Percentiles rank a stretch among this genome's conserved stretches.
Conservation (phyloP, 1,140 invertebrate species). For the Sycobia sp. region DNA sequence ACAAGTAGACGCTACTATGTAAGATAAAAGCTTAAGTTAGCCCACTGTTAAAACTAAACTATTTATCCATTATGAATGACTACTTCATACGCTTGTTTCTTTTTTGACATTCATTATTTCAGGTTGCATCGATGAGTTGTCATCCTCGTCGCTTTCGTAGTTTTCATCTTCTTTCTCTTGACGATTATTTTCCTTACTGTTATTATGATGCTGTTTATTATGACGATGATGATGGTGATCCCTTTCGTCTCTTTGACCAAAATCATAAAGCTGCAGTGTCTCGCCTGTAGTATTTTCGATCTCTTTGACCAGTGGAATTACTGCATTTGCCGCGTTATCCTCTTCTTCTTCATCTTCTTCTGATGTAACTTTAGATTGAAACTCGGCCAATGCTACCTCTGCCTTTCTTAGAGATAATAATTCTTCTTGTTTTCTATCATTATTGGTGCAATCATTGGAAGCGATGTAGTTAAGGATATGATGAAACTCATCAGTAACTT, state of each 20-base stretch:
- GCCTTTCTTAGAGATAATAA: conserved; percentile 2
- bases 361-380: background rate
- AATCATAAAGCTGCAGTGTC: conserved; percentile 17
- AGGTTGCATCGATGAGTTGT: background rate
- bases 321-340: conserved; percentile 5
- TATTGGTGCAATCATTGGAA: background rate
- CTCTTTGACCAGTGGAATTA: conserved; percentile 9
- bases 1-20: too few species aligned
- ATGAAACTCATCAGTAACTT: conserved; percentile 13
- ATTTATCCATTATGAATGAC: too few species aligned
- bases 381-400: background rate
- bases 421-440: background rate
- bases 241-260: conserved; percentile 5
- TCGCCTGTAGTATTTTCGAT: background rate
- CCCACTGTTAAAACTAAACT: too few species aligned
- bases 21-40: too few species aligned
- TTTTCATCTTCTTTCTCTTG: conserved; percentile 32
- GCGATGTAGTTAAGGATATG: background rate
- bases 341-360: conserved; percentile 6
- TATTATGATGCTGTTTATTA: background rate
- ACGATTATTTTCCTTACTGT: conserved; percentile 3
- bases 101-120: conserved; percentile 44
- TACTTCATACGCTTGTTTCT: conserved; percentile 56
- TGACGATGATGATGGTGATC: conserved; percentile 10
- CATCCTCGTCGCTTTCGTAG: conserved; percentile 15